These are phyloP conservation scores for Oscheius sp. DNA, from an alignment of 2,888 invertebrate genomes.

Conservation along the genomic window DNA sequence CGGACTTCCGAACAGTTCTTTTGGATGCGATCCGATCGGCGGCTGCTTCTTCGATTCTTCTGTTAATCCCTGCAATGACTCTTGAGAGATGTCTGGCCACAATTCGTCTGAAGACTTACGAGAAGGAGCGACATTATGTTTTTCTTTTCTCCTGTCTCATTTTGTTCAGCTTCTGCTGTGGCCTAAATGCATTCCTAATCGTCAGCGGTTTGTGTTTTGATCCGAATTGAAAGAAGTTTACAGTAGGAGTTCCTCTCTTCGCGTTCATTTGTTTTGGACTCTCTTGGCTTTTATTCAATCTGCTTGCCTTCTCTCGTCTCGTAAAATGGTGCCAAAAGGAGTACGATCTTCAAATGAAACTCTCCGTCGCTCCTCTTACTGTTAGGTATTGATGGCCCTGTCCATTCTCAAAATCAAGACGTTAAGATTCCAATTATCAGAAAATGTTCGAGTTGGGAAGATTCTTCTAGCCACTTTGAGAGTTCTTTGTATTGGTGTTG, in stretches of 20 bases:
- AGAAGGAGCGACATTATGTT: conserved; percentile 12
- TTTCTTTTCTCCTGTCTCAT: background rate
- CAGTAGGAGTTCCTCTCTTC: conserved; percentile 1
- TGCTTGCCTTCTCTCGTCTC: background rate
- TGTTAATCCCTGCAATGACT: conserved; percentile 4
- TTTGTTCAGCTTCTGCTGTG: conserved; percentile 1
- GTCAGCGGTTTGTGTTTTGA: background rate
- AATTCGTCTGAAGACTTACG: conserved; percentile 13
- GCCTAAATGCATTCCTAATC: conserved; percentile 13
- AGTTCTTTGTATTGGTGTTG: conserved; percentile 11
- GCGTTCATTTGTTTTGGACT: conserved; percentile 1
- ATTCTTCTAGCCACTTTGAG: conserved; percentile 4
- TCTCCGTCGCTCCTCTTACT: background rate
- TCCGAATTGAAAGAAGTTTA: background rate
- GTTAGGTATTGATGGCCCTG: background rate
- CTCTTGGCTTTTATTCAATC: background rate
- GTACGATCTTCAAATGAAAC: conserved; percentile 8
- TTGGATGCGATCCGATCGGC: conserved; percentile 14
- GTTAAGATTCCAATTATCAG: conserved; percentile 24
- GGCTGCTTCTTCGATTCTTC: conserved; percentile 18
- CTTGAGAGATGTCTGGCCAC: conserved; percentile 24
- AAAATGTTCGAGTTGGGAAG: conserved; percentile 27
- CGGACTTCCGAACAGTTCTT: background rate
- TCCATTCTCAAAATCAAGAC: background rate
- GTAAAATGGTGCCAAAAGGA: conserved; percentile 11